phyloP scores from a whole-genome alignment of 2,113 vertebrate species.

The Geococcyx californianus region DNA sequence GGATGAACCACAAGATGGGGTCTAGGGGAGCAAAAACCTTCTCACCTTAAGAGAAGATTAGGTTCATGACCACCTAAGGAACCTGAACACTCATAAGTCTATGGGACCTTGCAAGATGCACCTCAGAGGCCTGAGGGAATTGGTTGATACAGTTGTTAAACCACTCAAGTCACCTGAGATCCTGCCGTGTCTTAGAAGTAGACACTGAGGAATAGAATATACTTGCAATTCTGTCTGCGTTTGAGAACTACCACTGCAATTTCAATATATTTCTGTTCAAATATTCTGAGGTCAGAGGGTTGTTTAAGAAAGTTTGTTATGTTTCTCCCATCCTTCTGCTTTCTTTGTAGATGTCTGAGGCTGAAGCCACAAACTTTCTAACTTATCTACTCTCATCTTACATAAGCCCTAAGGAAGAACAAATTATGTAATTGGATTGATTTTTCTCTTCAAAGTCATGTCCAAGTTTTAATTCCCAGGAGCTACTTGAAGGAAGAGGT shows the following conservation, averaged over 20 bases:
- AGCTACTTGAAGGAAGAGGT: background rate
- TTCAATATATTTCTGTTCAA: background rate
- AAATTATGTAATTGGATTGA: background rate
- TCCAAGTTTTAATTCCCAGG: background rate
- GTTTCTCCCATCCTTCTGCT: background rate
- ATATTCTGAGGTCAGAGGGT: background rate
- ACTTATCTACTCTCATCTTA: background rate
- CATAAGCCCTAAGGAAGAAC: accelerated
- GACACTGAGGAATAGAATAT: background rate
- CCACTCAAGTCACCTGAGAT: background rate
- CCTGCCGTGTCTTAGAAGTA: background rate
- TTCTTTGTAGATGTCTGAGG: background rate
- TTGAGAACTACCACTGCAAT: accelerated
- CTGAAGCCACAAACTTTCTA: background rate
- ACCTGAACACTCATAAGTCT: too few species aligned
- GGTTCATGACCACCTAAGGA: too few species aligned
- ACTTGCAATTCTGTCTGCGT: background rate
- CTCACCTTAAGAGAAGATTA: too few species aligned
- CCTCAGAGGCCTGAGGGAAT: too few species aligned
- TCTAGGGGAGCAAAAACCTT: too few species aligned
- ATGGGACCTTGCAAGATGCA: too few species aligned
- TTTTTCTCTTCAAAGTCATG: background rate
- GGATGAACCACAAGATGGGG: too few species aligned
- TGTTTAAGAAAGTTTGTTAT: background rate
- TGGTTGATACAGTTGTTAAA: too few species aligned